These are phyloP conservation scores for Brachypodius melanocephalos DNA, from an alignment of 2,113 vertebrate species.

Conservation along the genomic window DNA sequence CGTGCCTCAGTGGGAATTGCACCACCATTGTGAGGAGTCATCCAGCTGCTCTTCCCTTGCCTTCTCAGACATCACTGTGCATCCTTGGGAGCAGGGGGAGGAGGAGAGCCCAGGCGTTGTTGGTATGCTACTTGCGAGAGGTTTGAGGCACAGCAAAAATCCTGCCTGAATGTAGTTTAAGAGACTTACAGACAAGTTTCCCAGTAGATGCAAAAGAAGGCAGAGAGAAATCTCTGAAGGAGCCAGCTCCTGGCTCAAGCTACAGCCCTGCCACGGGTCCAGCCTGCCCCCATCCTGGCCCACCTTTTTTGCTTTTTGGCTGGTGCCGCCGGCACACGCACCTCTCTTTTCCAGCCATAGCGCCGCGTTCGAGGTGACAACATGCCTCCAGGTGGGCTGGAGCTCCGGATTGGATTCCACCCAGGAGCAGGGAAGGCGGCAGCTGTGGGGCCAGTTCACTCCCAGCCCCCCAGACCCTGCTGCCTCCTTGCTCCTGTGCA, in stretches of 20 bases:
- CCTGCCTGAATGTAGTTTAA: neutral
- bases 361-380: rapidly evolving
- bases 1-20: rapidly evolving
- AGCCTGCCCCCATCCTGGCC: neutral
- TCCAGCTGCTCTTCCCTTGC: neutral
- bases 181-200: neutral
- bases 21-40: rapidly evolving
- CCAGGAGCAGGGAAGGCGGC: neutral
- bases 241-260: neutral
- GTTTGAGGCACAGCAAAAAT: neutral
- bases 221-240: neutral
- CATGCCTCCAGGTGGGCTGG: rapidly evolving
- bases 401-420: neutral
- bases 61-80: rapidly evolving
- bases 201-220: neutral
- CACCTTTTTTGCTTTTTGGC: neutral
- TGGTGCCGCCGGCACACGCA: rapidly evolving
- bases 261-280: rapidly evolving
- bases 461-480: neutral
- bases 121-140: neutral
- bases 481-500: rapidly evolving
- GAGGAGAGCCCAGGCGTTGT: rapidly evolving
- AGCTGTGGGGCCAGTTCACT: rapidly evolving
- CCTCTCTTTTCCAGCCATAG: neutral
- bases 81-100: rapidly evolving